phyloP scores from a whole-genome alignment of 1,140 invertebrate species.

The Diachasma alloeum region DNA sequence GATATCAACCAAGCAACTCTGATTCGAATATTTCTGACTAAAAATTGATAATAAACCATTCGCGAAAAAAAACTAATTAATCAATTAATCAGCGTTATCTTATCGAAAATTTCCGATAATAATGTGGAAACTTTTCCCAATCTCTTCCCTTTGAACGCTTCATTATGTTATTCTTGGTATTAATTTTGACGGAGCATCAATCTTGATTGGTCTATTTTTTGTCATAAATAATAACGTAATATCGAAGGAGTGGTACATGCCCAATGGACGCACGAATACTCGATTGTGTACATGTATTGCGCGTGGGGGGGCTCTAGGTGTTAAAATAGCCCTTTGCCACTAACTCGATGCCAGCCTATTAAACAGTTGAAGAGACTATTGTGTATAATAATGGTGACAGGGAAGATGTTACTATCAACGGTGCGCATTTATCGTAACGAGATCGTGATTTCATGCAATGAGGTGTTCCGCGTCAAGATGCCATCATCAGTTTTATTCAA shows the following conservation, averaged over 20 bases:
- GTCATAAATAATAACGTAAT: not conserved
- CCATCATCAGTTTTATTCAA: not conserved
- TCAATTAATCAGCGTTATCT: too few species aligned
- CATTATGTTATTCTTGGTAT: too few species aligned
- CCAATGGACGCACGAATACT: not conserved
- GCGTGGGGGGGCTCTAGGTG: conserved; percentile 24
- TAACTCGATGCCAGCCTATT: conserved; percentile 42
- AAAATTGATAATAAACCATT: too few species aligned
- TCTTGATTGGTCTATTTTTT: too few species aligned
- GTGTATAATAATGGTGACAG: conserved; percentile 43
- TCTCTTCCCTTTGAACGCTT: too few species aligned
- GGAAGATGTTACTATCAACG: conserved; percentile 31
- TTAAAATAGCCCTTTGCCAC: conserved; percentile 34
- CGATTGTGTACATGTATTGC: conserved; percentile 6
- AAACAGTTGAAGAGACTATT: conserved; percentile 46
- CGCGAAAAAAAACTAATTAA: too few species aligned
- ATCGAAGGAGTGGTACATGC: not conserved
- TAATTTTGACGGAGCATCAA: too few species aligned
- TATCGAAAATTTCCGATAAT: too few species aligned
- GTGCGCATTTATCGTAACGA: conserved; percentile 35
- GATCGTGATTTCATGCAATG: not conserved
- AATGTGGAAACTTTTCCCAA: too few species aligned
- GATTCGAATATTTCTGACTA: too few species aligned
- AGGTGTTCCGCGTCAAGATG: not conserved
- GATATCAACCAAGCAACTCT: too few species aligned